A percentile compares a stretch with the other conserved stretches of the same genome.
Conservation (phyloP, 2,888 invertebrate genomes). For the Mantis religiosa region DNA sequence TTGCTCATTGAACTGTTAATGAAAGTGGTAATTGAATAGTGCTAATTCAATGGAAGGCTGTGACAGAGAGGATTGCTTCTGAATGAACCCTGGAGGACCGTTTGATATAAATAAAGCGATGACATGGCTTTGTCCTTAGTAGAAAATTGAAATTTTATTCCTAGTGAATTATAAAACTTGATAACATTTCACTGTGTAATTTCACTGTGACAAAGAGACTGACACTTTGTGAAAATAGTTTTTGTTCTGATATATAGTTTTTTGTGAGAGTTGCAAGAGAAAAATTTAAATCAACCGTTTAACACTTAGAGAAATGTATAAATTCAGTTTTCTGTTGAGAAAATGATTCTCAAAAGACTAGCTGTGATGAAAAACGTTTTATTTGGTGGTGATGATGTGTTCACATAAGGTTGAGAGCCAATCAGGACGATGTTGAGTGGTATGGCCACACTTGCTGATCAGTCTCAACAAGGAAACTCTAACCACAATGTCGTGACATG, state of each 20-base stretch:
- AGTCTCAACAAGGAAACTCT: background rate
- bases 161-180: no score
- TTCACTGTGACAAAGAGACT: no score
- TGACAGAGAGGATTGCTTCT: background rate
- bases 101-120: no score
- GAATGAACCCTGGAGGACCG: no score
- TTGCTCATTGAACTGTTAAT: background rate
- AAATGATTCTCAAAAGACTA: background rate
- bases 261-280: background rate
- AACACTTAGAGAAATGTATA: no score
- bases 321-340: no score
- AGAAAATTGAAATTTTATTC: no score
- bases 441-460: conserved; percentile 25
- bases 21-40: background rate
- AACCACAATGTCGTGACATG: background rate
- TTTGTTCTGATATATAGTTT: no score
- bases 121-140: no score
- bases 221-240: no score
- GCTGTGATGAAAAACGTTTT: background rate
- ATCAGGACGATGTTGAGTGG: conserved; percentile 22
- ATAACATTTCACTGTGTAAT: no score
- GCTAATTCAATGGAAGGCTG: background rate
- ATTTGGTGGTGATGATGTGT: background rate
- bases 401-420: background rate
- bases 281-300: background rate